A percentile compares a stretch with the other conserved stretches of the same genome.
Evolutionary conservation across 1,140 invertebrate genomes (phyloP).

Genomic region (Wasmannia auropunctata): DNA sequence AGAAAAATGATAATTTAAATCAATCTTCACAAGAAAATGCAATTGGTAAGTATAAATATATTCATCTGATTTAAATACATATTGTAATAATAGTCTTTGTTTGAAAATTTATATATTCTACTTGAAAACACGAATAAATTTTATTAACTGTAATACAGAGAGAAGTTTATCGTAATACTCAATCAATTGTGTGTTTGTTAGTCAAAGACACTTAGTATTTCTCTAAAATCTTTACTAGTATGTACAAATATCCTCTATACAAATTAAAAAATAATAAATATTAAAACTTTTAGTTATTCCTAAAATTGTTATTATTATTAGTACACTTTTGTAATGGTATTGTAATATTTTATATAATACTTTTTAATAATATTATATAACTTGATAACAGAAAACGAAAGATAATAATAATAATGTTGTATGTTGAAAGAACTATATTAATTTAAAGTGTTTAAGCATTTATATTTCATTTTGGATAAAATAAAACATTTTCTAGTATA

Average conservation of each 20-base stretch:
- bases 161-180: too few relatives aligned
- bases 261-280: neutral
- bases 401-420: neutral
- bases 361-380: neutral
- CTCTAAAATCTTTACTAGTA: neutral
- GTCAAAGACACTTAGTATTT: neutral
- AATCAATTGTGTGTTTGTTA: too few relatives aligned
- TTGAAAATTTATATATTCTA: neutral
- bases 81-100: neutral
- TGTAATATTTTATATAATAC: neutral
- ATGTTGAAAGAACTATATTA: neutral
- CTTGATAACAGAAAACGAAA: neutral
- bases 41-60: constrained; percentile 6
- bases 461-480: neutral
- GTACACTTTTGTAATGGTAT: neutral
- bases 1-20: too few relatives aligned
- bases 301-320: neutral
- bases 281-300: neutral
- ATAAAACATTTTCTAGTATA: neutral
- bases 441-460: neutral
- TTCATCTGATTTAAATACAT: neutral
- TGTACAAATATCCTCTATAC: neutral
- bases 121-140: neutral
- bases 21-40: neutral
- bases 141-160: neutral